Conservation (phyloP, 2,797 vertebrate genomes). For the Iguana delicatissima region DNA sequence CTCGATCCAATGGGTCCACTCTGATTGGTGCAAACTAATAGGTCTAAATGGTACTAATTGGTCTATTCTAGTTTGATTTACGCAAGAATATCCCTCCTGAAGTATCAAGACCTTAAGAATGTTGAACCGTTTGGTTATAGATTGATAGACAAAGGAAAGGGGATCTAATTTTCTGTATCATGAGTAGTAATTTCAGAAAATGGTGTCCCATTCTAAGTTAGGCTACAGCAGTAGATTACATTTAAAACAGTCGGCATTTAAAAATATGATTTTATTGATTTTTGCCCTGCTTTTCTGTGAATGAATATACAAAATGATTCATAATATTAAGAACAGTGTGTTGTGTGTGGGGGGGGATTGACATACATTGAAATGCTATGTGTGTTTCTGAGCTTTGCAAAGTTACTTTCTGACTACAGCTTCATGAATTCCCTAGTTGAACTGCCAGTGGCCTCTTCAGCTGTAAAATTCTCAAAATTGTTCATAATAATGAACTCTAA, state of each 20-base stretch:
- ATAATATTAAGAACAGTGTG: background rate
- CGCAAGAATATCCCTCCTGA: background rate
- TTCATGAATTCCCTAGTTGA: background rate
- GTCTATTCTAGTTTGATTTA: too few species aligned
- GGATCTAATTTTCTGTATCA: background rate
- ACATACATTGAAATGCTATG: background rate
- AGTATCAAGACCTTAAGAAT: background rate
- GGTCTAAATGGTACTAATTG: too few species aligned
- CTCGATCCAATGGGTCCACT: too few species aligned
- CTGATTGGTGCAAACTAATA: too few species aligned
- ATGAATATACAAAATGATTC: background rate
- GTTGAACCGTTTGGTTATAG: background rate
- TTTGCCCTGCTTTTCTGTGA: background rate
- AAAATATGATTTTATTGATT: background rate
- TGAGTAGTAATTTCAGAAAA: background rate
- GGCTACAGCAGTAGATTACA: too few species aligned
- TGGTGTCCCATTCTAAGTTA: background rate
- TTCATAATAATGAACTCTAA: background rate
- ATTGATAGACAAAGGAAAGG: background rate
- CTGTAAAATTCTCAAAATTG: background rate
- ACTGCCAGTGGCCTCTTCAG: background rate
- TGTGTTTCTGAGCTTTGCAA: too few species aligned
- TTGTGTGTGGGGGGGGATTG: background rate
- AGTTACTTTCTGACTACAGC: background rate
- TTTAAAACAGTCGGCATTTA: background rate